Evolutionary conservation across 37 sponge, comb jelly and placozoan genomes (phyloP).

Genomic region (Hormiphora californensis): DNA sequence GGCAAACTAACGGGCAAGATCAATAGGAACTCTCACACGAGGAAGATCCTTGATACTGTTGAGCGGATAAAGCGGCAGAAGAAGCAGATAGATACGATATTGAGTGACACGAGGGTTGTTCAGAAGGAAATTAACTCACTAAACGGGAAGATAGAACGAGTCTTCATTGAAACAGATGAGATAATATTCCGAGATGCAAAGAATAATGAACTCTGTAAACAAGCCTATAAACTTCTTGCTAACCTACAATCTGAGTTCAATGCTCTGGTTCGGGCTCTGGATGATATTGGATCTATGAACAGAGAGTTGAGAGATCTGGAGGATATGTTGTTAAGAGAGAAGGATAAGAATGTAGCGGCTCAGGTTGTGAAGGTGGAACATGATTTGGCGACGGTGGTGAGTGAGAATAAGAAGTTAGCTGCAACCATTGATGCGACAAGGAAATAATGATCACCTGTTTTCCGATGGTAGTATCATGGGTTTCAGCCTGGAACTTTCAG

Average conservation of each 20-base stretch:
- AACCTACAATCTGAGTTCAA: constrained; percentile 53
- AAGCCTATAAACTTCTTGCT: constrained; percentile 28
- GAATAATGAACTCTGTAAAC: constrained; percentile 16
- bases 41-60: constrained; percentile 39
- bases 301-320: constrained; percentile 14
- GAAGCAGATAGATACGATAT: constrained; percentile 8
- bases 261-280: constrained; percentile 20
- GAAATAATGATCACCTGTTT: too few species aligned
- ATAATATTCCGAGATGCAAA: constrained; percentile 44
- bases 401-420: neutral
- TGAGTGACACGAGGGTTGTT: neutral
- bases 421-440: neutral
- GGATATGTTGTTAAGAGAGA: constrained; percentile 9
- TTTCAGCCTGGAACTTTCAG: too few species aligned
- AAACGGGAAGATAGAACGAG: constrained; percentile 27
- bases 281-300: constrained; percentile 47
- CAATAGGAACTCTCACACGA: constrained; percentile 40
- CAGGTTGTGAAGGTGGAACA: neutral
- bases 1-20: neutral
- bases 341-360: neutral
- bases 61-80: constrained; percentile 27
- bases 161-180: constrained; percentile 47
- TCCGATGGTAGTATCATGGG: too few species aligned
- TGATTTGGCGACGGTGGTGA: neutral
- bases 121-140: constrained; percentile 32